Evolutionary conservation across 2,113 vertebrate species (phyloP), one percentile per base, ranked within the genome.

Genomic region (Tupaia chinensis): DNA sequence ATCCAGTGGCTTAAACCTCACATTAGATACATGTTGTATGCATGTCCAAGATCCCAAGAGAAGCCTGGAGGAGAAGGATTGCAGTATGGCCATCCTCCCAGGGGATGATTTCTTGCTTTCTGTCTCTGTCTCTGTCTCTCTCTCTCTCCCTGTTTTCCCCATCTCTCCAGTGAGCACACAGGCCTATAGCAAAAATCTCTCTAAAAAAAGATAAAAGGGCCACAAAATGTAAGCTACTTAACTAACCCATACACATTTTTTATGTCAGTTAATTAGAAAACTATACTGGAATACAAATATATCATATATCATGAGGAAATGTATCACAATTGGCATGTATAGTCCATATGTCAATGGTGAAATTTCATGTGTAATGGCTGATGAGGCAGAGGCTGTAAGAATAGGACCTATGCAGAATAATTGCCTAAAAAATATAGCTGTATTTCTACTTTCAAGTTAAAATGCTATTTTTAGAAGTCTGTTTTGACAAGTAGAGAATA

Each of bases 231-330:
- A 60, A 81, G 20, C 73, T 91, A 56, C 2, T 29, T 86, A 70
- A 92, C 32, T 7, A 86, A 44, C 60, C 25, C 72, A 96, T 92
- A 72, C 23, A 74, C 90, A 80, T 93, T 84, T 87, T 61, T 89
- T 32, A 89, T 93, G 66, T 53, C 85, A 92, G 25, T 73, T 90
- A 92, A 94, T 16, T 92, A 22, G 17, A 94, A 34, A 96, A 96
- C 77, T 60, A 65, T 65, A 88, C 84, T 85, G 95, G 85, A 53
- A 95, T 77, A 94, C 32, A 63, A 95, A 87, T 53, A 0, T 56
- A 69, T 86, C 34, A 87, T 53, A 0, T 56, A 69, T 86, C 34
- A 54, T 65, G 1, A 78, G 61, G 20, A 80, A 97, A 87, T 77
- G 27, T 53, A 86, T 77, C 34, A 54, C 78, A 94, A 94, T 82